Base-by-base conservation (phyloP, 2,888 invertebrate species). In the Drosophila planitibia region DNA sequence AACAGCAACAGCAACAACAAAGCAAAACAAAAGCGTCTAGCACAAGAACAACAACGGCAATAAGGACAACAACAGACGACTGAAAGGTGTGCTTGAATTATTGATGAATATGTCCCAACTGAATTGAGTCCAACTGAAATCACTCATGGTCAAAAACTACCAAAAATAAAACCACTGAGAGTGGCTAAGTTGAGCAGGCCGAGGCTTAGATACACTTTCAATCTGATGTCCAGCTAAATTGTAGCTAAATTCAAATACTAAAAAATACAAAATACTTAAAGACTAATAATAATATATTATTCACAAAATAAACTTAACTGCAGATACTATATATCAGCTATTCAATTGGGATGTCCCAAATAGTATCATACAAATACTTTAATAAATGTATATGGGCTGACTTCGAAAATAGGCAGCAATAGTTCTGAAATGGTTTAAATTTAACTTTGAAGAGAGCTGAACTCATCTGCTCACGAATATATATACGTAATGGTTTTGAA, bases 31-130 rank as follows among this genome's bases (percentile, higher is more conserved):
- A 54, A 55, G 39, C 6, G 19, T 19, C 37, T 37, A 0, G 19
- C 2, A 63, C 44, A 66, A 58, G 22, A 68, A 71, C 53, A 61
- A 30, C 28, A 60, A 72, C 41, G 60, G 52, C 64, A 58, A 51
- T 25, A 63, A 44, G 16, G 30, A 59, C 32, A 47, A 41, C 32
- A 64, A 47, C n/a, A 64, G 76, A 32, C 47, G 39, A 54, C 28
- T 61, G 77, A 59, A 69, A 70, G 78, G 73, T 81, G 85, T 83
- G 77, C 78, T 87, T 89, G 76, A 90, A 89, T 89, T 81, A 89
- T 90, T 89, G 90, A 89, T 89, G 90, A 82, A 89, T 89, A 58
- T 59, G 79, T 90, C 85, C 90, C 87, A 72, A 58, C 65, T 74
- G 90, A 83, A 87, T 83, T 83, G 74, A 84, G 76, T 74, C 69